Evolutionary conservation across 2,888 invertebrate genomes (phyloP), one percentile per base, ranked within the genome.

Genomic region (Meandrusa payeni): DNA sequence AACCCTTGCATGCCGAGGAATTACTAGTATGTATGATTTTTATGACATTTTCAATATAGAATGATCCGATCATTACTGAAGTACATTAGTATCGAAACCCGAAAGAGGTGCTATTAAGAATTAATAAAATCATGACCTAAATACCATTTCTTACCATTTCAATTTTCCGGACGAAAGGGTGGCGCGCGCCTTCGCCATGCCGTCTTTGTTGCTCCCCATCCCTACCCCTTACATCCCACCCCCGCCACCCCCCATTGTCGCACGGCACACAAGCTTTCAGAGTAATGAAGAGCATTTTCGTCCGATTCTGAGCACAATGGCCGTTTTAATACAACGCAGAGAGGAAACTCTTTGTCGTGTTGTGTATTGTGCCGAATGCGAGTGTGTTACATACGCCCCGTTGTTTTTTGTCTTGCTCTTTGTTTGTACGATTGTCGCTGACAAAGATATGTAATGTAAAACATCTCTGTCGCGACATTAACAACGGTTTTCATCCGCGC

Each of bases 241-340:
- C 64, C 67, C 66, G 65, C 64, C 54, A 59, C 66, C 65, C 68
- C 57, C 78, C 74, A 86, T 87, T 87, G 87, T 87, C 79, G 79
- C 76, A 79, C 74, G 75, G 82, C 82, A 86, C 79, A 81, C 82
- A 79, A 85, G 88, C 88, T 88, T 87, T 88, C 88, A 87, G 76
- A 79, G 83, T 88, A 88, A 88, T 88, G 88, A 88, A 88, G 88
- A 88, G 87, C 85, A 88, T 88, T 88, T 88, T 88, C 86, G 88
- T 87, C 85, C 87, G 86, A 88, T 88, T 88, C 78, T 61, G 75
- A 67, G 44, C 64, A 87, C 87, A 87, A 86, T 85, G 60, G 67
- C 49, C 64, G 76, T 80, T 85, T 81, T 87, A 85, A 83, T 85
- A 87, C 86, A 78, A 85, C 74, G 80, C 69, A 65, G 79, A 83